A percentile compares a stretch with the other conserved stretches of the same genome.
These are phyloP conservation scores for Pycnonotus jocosus DNA, from an alignment of 2,113 vertebrate species.

Conservation along the genomic window DNA sequence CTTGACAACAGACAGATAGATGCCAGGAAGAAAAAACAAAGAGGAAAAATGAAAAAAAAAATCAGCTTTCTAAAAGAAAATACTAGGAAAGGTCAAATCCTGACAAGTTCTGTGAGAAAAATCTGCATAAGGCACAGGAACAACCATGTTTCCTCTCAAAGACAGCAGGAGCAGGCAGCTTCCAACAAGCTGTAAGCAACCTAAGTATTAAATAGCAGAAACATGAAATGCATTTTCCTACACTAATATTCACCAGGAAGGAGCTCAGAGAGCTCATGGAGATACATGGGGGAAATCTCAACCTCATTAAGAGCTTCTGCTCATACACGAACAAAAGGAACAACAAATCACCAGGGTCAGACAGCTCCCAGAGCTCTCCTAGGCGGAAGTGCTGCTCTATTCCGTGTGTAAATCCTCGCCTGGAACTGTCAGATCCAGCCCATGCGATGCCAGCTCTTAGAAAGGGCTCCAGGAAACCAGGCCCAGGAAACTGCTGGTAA, in stretches of 20 bases:
- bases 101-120: not conserved
- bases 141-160: not conserved
- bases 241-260: not conserved
- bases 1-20: not conserved
- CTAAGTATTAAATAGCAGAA: not conserved
- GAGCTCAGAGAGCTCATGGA: not conserved
- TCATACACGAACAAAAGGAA: not conserved
- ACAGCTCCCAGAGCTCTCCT: not conserved
- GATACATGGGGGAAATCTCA: not conserved
- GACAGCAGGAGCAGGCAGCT: not conserved
- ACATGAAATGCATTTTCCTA: not conserved
- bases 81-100: not conserved
- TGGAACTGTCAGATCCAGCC: not conserved
- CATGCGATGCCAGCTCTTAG: not conserved
- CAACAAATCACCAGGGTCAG: not conserved
- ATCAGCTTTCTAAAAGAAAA: not conserved
- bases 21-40: not conserved
- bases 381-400: not conserved
- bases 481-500: not conserved
- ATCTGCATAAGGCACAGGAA: not conserved
- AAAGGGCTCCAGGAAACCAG: not conserved
- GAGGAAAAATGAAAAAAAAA: not conserved
- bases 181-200: not conserved
- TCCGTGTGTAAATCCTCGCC: not conserved
- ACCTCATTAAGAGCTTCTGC: not conserved